Evolutionary conservation across 2,113 vertebrate species (phyloP).

Genomic region (Montifringilla adamsi): DNA sequence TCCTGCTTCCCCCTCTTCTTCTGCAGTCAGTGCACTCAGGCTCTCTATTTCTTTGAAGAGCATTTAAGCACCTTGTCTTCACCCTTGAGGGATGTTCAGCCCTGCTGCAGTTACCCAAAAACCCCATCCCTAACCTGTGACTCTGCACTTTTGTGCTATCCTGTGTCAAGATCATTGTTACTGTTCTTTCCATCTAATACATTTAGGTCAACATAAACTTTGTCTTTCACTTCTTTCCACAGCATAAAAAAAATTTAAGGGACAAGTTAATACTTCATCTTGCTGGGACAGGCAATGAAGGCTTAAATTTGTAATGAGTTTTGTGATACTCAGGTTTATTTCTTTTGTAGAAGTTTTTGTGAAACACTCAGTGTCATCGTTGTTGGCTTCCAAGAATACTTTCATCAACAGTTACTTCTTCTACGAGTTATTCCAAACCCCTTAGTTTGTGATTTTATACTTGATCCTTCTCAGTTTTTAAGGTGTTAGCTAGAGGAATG

Average conservation of each 20-base stretch:
- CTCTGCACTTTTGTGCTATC: not conserved
- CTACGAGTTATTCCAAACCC: not conserved
- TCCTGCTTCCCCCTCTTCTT: not conserved
- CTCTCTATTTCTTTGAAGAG: not conserved
- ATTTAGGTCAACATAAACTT: not conserved
- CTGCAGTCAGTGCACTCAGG: not conserved
- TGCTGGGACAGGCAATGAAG: not conserved
- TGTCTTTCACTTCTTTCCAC: not conserved
- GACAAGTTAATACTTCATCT: not conserved
- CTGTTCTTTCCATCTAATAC: not conserved
- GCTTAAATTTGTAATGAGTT: not conserved
- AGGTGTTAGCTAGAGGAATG: not conserved
- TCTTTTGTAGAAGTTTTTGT: not conserved
- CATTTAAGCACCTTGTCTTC: not conserved
- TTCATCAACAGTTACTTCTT: not conserved
- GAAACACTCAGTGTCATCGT: rapidly evolving
- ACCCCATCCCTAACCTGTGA: not conserved
- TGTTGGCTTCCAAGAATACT: not conserved
- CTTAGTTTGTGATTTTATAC: not conserved
- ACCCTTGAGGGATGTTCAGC: not conserved
- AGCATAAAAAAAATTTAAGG: not conserved
- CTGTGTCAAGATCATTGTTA: not conserved
- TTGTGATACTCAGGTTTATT: not conserved
- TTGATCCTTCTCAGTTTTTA: not conserved
- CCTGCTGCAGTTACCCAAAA: not conserved